Percentiles rank a stretch among this genome's conserved stretches.
These are phyloP conservation scores for Forbesichthys papilliferus DNA, from an alignment of 2,113 vertebrate species.

Conservation along the genomic window DNA sequence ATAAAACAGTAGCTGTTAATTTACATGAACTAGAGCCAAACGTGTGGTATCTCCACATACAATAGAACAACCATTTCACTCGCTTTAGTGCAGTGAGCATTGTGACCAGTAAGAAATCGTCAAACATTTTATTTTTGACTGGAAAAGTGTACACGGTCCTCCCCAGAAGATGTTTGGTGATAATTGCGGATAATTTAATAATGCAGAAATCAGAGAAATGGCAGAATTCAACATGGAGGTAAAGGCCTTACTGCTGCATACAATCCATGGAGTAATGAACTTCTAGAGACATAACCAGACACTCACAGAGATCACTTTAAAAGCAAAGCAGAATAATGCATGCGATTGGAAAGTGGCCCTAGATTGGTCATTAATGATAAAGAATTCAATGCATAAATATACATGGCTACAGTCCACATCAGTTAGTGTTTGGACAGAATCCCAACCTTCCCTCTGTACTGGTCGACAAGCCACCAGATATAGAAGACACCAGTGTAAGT, in stretches of 20 bases:
- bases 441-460: conserved; percentile 22
- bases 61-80: conserved; percentile 21
- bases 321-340: too few species aligned
- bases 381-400: conserved; percentile 40
- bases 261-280: too few species aligned
- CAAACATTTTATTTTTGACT: conserved; percentile 15
- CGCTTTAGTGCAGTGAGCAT: conserved; percentile 25
- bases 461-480: conserved; percentile 21
- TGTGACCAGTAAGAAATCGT: conserved; percentile 28
- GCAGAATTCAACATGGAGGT: not conserved
- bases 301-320: too few species aligned
- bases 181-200: conserved; percentile 20
- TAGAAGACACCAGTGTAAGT: conserved; percentile 25
- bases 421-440: conserved; percentile 49
- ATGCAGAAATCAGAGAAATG: too few species aligned
- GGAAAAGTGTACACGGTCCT: conserved; percentile 22
- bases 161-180: conserved; percentile 16
- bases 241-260: too few species aligned
- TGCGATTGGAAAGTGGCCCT: conserved; percentile 1
- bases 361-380: conserved; percentile 45
- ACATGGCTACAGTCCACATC: conserved; percentile 35
- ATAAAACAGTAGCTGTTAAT: conserved; percentile 32
- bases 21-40: conserved; percentile 13
- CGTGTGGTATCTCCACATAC: conserved; percentile 14
- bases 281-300: too few species aligned